phyloP scores from a whole-genome alignment of 2,113 vertebrate species.

The Odobenus rosmarus region DNA sequence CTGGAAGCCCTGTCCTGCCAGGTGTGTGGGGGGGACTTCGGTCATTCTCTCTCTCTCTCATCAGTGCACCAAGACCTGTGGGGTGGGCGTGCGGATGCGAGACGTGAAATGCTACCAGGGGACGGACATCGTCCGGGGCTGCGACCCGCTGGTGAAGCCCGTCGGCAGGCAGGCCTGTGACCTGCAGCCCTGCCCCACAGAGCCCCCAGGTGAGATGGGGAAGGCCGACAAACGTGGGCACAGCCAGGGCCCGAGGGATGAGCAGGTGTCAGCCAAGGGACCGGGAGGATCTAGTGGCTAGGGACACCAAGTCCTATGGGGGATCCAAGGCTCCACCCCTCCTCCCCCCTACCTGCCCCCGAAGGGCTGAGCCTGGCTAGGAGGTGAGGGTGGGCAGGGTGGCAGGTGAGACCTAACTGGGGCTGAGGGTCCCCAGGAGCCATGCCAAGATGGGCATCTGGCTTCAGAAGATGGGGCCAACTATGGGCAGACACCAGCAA shows the following conservation, averaged over 20 bases:
- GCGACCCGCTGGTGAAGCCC: slow-evolving; percentile 95
- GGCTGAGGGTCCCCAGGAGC: rapidly evolving
- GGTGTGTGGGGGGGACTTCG: rapidly evolving
- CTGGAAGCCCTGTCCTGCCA: rapidly evolving
- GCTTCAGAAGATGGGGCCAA: too few relatives aligned
- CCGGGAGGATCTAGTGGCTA: rapidly evolving
- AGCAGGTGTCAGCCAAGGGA: rapidly evolving
- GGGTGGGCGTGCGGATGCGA: slow-evolving; percentile 94
- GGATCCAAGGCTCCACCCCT: rapidly evolving
- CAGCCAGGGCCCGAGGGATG: rapidly evolving
- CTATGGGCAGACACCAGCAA: rapidly evolving
- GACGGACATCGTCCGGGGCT: slow-evolving; percentile 94
- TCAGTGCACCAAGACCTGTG: slow-evolving; percentile 97
- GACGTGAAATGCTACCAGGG: slow-evolving; percentile 98
- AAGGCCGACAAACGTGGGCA: background rate
- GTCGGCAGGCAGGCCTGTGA: slow-evolving; percentile 96
- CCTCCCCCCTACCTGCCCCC: rapidly evolving
- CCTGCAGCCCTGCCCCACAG: slow-evolving; percentile 95
- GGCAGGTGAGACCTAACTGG: background rate
- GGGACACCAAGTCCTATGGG: rapidly evolving
- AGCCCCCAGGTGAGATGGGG: slow-evolving; percentile 92
- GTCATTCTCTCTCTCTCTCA: background rate
- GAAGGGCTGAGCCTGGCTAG: background rate
- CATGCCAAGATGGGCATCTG: rapidly evolving
- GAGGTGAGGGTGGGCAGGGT: background rate